phyloP scores from a whole-genome alignment of 2,888 invertebrate genomes.

The Cheilosia grossa region DNA sequence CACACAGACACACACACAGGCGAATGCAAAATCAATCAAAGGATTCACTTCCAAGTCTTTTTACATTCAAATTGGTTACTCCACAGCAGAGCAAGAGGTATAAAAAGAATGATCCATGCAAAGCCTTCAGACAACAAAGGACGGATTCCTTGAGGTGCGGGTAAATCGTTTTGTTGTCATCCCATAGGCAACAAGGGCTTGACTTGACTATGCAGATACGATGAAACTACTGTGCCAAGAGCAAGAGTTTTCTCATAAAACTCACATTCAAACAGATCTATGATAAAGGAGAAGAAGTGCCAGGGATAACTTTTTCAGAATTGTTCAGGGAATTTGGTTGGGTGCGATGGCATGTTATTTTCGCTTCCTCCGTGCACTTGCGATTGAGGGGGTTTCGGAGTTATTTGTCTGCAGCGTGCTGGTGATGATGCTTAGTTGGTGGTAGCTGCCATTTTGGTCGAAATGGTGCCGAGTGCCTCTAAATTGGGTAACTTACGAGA shows the following conservation, averaged over 20 bases:
- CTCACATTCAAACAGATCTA: slow-evolving; percentile 44
- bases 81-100: slow-evolving; percentile 27
- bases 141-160: slow-evolving; percentile 58
- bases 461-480: no score
- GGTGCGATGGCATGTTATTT: neutral
- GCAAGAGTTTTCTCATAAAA: slow-evolving; percentile 12
- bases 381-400: neutral
- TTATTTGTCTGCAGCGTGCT: no score
- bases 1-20: slow-evolving; percentile 21
- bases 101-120: slow-evolving; percentile 35
- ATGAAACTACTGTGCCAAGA: slow-evolving; percentile 16
- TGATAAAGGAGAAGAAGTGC: neutral
- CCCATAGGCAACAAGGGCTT: slow-evolving; percentile 32
- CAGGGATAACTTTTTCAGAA: slow-evolving; percentile 24
- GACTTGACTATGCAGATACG: slow-evolving; percentile 38
- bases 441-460: no score
- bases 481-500: no score
- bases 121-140: slow-evolving; percentile 64
- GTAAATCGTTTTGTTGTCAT: slow-evolving; percentile 65
- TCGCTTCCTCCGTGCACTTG: neutral
- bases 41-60: slow-evolving; percentile 62
- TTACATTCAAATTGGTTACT: slow-evolving; percentile 68
- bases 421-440: no score
- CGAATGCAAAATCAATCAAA: slow-evolving; percentile 67
- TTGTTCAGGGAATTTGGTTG: neutral